phyloP scores from a whole-genome alignment of 92 coral and sea anemone genomes.

The Paragorgia papillata region DNA sequence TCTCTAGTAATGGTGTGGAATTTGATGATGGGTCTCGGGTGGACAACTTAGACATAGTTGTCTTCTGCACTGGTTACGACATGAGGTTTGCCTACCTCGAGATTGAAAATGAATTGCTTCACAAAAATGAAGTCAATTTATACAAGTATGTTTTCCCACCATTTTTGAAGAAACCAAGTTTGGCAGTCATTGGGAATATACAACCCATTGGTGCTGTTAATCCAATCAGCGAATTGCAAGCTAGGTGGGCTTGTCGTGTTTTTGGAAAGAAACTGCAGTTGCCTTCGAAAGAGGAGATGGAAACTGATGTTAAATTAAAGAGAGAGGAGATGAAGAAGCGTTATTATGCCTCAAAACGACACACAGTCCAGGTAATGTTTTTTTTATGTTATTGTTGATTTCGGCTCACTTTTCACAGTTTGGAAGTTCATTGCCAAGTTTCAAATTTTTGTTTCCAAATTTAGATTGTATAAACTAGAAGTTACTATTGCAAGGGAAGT shows the following conservation, averaged over 20 bases:
- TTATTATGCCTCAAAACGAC: slow-evolving; percentile 76
- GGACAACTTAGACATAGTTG: slow-evolving; percentile 70
- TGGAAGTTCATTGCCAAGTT: too few relatives aligned
- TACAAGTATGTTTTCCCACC: slow-evolving; percentile 93
- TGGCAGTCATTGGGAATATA: slow-evolving; percentile 85
- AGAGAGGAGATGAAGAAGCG: slow-evolving; percentile 64
- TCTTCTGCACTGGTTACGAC: slow-evolving; percentile 89
- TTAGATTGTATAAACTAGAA: not conserved
- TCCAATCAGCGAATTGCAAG: slow-evolving; percentile 82
- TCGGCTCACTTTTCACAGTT: too few relatives aligned
- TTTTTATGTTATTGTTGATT: not conserved
- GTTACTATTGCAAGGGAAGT: too few relatives aligned
- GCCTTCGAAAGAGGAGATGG: slow-evolving; percentile 66
- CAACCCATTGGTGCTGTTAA: slow-evolving; percentile 88
- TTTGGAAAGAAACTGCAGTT: slow-evolving; percentile 62
- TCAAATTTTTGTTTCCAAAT: too few relatives aligned
- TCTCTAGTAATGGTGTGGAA: slow-evolving; percentile 73
- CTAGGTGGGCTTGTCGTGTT: slow-evolving; percentile 85
- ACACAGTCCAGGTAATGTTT: slow-evolving; percentile 78
- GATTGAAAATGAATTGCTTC: slow-evolving; percentile 63
- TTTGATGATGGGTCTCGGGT: slow-evolving; percentile 78
- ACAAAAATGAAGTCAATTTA: slow-evolving; percentile 72
- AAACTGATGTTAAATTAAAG: slow-evolving; percentile 62
- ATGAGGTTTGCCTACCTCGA: slow-evolving; percentile 78
- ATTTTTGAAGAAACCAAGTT: slow-evolving; percentile 68